A percentile compares a stretch with the other conserved stretches of the same genome.
Evolutionary conservation across 2,888 invertebrate genomes (phyloP).

Genomic region (Caenorhabditis wallacei): DNA sequence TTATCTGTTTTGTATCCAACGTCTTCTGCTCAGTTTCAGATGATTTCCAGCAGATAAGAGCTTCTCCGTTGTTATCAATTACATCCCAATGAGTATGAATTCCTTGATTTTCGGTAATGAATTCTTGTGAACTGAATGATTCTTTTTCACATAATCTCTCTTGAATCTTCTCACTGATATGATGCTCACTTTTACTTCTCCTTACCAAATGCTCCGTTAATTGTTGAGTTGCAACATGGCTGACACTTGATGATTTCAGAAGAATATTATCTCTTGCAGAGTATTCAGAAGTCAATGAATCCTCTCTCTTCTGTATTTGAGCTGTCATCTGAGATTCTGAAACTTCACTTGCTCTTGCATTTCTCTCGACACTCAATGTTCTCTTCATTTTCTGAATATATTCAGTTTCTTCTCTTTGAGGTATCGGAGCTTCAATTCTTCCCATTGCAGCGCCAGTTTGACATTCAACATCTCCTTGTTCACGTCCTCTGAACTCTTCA

Average conservation of each 20-base stretch:
- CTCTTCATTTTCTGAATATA: constrained; percentile 36
- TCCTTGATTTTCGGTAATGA: constrained; percentile 63
- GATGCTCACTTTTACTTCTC: constrained; percentile 61
- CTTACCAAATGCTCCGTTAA: constrained; percentile 50
- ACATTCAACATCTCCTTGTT: constrained; percentile 51
- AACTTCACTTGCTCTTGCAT: constrained; percentile 31
- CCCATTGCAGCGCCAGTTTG: constrained; percentile 55
- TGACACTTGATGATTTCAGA: constrained; percentile 53
- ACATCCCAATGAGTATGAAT: constrained; percentile 69
- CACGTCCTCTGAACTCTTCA: constrained; percentile 38
- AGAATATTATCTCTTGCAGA: constrained; percentile 26
- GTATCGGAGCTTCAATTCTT: constrained; percentile 58
- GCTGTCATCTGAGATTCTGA: constrained; percentile 53
- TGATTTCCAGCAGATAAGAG: constrained; percentile 68
- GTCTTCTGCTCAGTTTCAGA: constrained; percentile 27
- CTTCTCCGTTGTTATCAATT: constrained; percentile 67
- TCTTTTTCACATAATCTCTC: constrained; percentile 39
- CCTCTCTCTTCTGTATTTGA: constrained; percentile 49
- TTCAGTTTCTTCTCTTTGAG: constrained; percentile 56
- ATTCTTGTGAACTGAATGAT: constrained; percentile 64
- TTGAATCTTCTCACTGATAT: constrained; percentile 54
- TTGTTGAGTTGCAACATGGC: constrained; percentile 39
- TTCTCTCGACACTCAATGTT: constrained; percentile 59
- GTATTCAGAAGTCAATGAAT: constrained; percentile 46
- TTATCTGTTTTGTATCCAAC: constrained; percentile 49